phyloP scores from a whole-genome alignment of 2,113 vertebrate species.

The Melozone crissalis region DNA sequence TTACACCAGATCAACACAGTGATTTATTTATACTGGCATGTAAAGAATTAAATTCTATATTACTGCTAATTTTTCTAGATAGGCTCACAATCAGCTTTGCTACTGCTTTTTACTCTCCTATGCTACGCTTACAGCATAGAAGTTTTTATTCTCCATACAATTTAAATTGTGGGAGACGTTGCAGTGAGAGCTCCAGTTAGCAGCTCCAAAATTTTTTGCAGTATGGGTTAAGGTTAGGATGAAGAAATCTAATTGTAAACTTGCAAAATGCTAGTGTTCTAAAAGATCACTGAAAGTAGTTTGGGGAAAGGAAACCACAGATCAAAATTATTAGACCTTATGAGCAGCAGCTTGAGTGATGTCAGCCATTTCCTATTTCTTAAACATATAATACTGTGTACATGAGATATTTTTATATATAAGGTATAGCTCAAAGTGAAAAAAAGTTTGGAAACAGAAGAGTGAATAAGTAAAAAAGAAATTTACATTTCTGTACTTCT shows the following conservation, averaged over 20 bases:
- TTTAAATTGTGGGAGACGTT: neutral
- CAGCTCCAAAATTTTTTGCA: neutral
- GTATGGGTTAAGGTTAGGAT: neutral
- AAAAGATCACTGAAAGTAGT: neutral
- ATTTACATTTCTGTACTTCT: neutral
- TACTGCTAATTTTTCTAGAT: neutral
- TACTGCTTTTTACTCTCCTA: neutral
- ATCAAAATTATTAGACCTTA: neutral
- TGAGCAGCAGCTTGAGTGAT: neutral
- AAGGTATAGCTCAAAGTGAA: neutral
- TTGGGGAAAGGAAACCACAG: neutral
- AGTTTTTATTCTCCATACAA: neutral
- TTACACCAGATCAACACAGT: neutral
- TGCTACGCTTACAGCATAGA: neutral
- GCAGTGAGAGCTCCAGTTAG: neutral
- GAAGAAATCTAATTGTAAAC: neutral
- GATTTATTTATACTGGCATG: neutral
- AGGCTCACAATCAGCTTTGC: neutral
- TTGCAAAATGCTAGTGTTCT: neutral
- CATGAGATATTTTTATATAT: neutral
- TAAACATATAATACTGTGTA: neutral
- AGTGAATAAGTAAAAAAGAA: neutral
- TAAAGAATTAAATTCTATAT: neutral
- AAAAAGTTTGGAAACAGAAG: neutral
- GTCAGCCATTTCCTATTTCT: neutral